Conservation (phyloP, 1,140 invertebrate species). For the Pinna nobilis region DNA sequence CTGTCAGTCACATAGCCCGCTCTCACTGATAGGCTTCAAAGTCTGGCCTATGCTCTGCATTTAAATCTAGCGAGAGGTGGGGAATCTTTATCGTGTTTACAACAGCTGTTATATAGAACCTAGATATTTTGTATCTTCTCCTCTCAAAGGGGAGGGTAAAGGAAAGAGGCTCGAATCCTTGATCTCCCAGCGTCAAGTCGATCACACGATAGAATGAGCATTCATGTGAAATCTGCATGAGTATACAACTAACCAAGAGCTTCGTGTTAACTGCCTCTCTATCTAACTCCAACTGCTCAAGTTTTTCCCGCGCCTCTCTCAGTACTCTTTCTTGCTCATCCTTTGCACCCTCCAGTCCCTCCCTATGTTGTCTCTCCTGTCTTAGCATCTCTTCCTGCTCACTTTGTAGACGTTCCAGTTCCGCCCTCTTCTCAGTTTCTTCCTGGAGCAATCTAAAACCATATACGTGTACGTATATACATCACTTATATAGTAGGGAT, state of each 20-base stretch:
- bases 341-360: constrained; percentile 81
- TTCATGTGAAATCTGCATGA: no score
- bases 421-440: constrained; percentile 88
- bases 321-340: constrained; percentile 82
- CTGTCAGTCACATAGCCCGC: no score
- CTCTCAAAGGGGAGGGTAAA: no score
- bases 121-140: no score
- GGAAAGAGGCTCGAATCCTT: no score
- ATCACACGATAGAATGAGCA: no score
- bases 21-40: no score
- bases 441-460: constrained; percentile 82
- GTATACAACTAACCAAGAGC: constrained; percentile 77
- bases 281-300: constrained; percentile 82
- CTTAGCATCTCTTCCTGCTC: constrained; percentile 84
- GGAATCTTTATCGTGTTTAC: neutral
- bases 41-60: no score
- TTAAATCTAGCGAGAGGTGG: no score
- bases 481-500: no score
- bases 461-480: no score
- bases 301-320: constrained; percentile 80
- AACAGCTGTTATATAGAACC: neutral
- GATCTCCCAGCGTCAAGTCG: no score
- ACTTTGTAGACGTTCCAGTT: constrained; percentile 85
- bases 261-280: constrained; percentile 81
- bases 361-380: constrained; percentile 81